Evolutionary conservation across 2,797 vertebrate genomes (phyloP).

Genomic region (Sebastes matsubarae): DNA sequence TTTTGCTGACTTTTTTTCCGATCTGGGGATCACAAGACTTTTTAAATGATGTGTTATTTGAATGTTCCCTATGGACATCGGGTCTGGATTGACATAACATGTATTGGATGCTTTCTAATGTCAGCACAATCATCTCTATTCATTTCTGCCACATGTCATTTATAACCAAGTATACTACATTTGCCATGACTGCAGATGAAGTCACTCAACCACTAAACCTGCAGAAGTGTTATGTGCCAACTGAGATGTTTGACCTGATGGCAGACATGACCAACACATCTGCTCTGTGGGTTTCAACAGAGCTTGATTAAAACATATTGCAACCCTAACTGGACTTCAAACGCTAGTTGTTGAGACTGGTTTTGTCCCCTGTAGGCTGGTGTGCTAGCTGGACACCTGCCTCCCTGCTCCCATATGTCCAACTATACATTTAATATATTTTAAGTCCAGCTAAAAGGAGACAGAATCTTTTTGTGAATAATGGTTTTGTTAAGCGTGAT

Average conservation of each 20-base stretch:
- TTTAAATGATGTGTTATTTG: not conserved
- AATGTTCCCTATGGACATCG: not conserved
- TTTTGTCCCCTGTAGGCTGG: not conserved
- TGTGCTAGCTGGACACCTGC: not conserved
- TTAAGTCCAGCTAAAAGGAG: not conserved
- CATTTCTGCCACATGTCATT: not conserved
- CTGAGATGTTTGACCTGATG: not conserved
- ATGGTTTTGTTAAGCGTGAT: conserved; percentile 20
- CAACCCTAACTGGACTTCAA: not conserved
- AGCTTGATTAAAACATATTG: not conserved
- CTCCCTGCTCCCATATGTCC: not conserved
- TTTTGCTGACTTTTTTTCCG: not conserved
- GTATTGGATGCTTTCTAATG: not conserved
- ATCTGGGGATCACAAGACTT: not conserved
- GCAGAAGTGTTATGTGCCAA: not conserved
- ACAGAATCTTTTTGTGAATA: conserved; percentile 9
- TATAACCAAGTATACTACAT: too few species aligned
- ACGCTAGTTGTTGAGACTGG: not conserved
- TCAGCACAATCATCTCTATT: not conserved
- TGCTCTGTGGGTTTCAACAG: not conserved
- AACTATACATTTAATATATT: not conserved
- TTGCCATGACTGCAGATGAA: not conserved
- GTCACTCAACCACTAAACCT: not conserved
- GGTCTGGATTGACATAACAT: not conserved
- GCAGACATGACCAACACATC: not conserved